phyloP scores from a whole-genome alignment of 2,113 vertebrate genomes.

The Mohoua ochrocephala region DNA sequence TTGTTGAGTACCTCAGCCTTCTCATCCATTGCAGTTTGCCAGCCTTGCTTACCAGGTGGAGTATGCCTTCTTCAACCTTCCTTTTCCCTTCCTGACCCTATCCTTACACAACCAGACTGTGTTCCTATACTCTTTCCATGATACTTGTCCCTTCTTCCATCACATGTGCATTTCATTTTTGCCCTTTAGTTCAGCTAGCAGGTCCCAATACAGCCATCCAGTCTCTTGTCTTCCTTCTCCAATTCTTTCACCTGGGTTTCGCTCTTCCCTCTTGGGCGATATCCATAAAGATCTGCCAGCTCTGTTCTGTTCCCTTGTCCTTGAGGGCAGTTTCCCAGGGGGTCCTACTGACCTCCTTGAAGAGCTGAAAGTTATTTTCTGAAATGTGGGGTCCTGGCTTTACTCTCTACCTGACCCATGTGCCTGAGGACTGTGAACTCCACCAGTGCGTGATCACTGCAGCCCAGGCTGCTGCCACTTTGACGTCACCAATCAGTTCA shows the following conservation, averaged over 20 bases:
- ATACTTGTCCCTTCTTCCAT: neutral
- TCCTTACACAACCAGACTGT: neutral
- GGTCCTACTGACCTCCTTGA: neutral
- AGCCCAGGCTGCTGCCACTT: neutral
- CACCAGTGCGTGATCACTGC: neutral
- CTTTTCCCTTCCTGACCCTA: neutral
- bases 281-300: neutral
- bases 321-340: neutral
- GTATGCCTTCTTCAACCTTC: neutral
- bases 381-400: neutral
- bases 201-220: neutral
- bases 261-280: neutral
- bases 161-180: neutral
- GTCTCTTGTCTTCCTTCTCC: neutral
- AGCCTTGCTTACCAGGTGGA: neutral
- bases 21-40: neutral
- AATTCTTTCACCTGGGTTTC: neutral
- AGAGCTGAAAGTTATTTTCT: neutral
- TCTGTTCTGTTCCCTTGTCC: neutral
- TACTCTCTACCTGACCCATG: neutral
- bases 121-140: neutral
- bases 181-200: neutral
- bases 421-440: neutral
- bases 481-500: fast-evolving
- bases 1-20: neutral